These are phyloP conservation scores for Turritopsis dohrnii DNA, from an alignment of 30 jellyfish, hydroid and myxozoan species.

Conservation along the genomic window DNA sequence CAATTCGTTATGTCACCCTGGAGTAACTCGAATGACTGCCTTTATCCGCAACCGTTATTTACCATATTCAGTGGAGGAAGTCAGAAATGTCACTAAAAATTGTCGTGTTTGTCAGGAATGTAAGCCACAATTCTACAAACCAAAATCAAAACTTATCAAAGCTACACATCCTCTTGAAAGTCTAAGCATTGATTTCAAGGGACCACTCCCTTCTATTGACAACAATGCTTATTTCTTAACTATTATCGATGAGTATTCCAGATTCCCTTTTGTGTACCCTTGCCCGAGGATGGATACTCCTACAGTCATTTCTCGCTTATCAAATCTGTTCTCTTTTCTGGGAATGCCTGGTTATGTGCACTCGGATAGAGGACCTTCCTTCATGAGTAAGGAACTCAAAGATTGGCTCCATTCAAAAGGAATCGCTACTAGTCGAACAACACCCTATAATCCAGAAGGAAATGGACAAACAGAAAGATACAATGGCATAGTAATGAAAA, in stretches of 20 bases:
- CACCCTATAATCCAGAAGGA: too few relatives aligned
- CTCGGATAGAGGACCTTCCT: constrained; percentile 20
- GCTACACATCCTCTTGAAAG: neutral
- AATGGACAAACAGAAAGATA: too few relatives aligned
- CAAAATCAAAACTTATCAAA: neutral
- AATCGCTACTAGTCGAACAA: too few relatives aligned
- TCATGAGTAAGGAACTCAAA: too few relatives aligned
- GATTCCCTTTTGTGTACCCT: constrained; percentile 50
- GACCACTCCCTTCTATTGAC: neutral
- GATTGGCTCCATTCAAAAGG: too few relatives aligned
- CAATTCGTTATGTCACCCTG: neutral
- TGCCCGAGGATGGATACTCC: constrained; percentile 20
- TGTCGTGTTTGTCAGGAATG: neutral
- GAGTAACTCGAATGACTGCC: neutral
- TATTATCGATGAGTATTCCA: constrained; percentile 58
- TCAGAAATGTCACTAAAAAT: neutral
- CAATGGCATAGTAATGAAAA: too few relatives aligned
- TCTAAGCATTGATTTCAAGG: neutral
- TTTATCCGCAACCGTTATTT: neutral
- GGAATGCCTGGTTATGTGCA: constrained; percentile 26
- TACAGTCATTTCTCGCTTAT: constrained; percentile 22
- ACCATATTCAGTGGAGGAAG: neutral
- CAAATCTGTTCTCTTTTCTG: constrained; percentile 10
- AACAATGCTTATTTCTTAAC: constrained; percentile 47
- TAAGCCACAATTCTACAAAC: neutral